Evolutionary conservation across 2,113 vertebrate species (phyloP).

Genomic region (Bettongia penicillata): DNA sequence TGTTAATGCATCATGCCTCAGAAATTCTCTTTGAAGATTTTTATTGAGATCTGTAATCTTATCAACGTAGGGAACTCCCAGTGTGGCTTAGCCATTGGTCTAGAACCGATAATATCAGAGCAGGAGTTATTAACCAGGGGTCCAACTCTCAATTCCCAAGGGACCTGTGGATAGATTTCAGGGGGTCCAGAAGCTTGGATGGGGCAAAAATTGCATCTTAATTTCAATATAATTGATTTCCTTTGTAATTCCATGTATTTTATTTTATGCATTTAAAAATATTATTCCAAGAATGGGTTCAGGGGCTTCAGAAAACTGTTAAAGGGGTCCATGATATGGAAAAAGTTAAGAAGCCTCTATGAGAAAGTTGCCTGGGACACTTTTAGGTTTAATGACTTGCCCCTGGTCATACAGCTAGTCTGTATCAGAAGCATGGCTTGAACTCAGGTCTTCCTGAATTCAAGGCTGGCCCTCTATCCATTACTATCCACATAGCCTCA

Average conservation of each 20-base stretch:
- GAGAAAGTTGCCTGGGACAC: background rate
- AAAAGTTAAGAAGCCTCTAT: background rate
- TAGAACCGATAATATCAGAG: background rate
- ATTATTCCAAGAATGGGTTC: background rate
- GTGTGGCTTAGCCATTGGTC: background rate
- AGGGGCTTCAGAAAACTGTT: background rate
- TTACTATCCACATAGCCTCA: background rate
- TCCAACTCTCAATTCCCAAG: background rate
- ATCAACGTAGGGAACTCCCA: background rate
- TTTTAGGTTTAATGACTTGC: background rate
- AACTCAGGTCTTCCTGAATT: background rate
- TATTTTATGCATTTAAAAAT: background rate
- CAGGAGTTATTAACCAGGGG: background rate
- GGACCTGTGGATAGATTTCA: background rate
- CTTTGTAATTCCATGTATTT: background rate
- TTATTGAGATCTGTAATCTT: background rate
- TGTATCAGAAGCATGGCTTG: background rate
- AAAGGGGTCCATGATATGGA: background rate
- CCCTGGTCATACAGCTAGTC: background rate
- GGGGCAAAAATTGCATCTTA: background rate
- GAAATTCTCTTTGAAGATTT: conserved; percentile 1
- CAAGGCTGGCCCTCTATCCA: background rate
- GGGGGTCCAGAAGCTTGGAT: background rate
- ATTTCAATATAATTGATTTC: background rate
- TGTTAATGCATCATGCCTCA: background rate